Conservation (phyloP, 1,140 invertebrate genomes). For the Leptinotarsa lineolata region DNA sequence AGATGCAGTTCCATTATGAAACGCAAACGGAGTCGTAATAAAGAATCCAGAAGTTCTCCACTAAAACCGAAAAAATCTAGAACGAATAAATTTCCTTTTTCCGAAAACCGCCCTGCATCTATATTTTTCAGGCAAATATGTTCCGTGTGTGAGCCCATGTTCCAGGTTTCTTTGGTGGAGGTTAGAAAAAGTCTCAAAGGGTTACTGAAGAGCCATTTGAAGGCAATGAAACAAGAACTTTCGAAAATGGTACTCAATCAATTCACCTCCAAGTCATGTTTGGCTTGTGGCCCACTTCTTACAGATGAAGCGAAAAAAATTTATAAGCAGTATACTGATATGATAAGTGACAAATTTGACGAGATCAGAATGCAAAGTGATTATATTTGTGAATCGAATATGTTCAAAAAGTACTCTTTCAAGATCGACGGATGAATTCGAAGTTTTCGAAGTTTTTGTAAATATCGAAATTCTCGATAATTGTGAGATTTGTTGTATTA, state of each 20-base stretch:
- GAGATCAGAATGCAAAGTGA: slow-evolving; percentile 2
- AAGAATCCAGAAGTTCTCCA: not conserved
- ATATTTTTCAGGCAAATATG: slow-evolving; percentile 10
- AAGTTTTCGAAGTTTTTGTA: too few relatives aligned
- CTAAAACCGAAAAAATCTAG: not conserved
- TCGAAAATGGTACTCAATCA: not conserved
- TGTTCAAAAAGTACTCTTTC: slow-evolving; percentile 13
- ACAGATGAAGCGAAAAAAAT: not conserved
- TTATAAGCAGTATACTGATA: slow-evolving; percentile 8
- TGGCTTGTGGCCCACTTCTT: slow-evolving; percentile 1
- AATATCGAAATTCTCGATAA: too few relatives aligned
- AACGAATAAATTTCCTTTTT: not conserved
- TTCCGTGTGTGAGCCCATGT: slow-evolving; percentile 16
- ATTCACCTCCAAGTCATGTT: not conserved
- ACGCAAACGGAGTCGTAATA: not conserved
- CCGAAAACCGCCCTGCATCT: not conserved
- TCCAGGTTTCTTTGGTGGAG: slow-evolving; percentile 7
- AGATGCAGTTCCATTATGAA: not conserved
- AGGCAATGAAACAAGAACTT: slow-evolving; percentile 11
- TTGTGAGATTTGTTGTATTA: too few relatives aligned
- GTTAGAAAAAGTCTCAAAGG: slow-evolving; percentile 1
- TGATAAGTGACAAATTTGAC: slow-evolving; percentile 8
- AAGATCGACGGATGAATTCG: not conserved
- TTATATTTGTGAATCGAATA: not conserved
- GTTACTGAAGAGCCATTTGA: slow-evolving; percentile 1